Evolutionary conservation across 23 tunicate species (phyloP).

Genomic region (Halocynthia roretzi): DNA sequence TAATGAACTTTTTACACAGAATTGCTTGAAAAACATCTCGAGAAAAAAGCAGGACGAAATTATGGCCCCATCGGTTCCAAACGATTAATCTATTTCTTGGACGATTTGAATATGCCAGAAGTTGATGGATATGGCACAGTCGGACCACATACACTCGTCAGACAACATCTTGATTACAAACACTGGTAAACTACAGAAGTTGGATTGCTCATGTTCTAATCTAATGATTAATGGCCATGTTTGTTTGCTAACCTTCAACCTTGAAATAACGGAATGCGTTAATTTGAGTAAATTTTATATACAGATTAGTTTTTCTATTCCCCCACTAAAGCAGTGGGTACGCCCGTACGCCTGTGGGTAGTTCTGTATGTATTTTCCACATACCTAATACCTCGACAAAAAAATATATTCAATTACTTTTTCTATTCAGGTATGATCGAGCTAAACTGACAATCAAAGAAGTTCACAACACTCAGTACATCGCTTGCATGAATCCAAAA

Average conservation of each 20-base stretch:
- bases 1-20: conserved; percentile 16
- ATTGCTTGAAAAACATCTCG: conserved; percentile 75
- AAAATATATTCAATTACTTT: neutral
- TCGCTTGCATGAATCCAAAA: conserved; percentile 93
- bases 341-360: too few species aligned
- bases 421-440: conserved; percentile 73
- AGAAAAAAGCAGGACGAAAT: conserved; percentile 84
- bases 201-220: neutral
- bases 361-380: too few species aligned
- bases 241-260: neutral
- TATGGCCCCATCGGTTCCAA: conserved; percentile 86
- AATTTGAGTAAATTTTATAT: too few species aligned
- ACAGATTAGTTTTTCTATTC: too few species aligned
- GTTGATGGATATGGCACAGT: conserved; percentile 92
- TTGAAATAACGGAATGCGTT: neutral
- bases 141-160: conserved; percentile 77
- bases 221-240: neutral
- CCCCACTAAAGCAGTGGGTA: neutral
- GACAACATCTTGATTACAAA: conserved; percentile 86
- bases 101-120: conserved; percentile 88
- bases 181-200: conserved; percentile 63
- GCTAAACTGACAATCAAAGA: conserved; percentile 61
- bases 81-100: conserved; percentile 72
- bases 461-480: conserved; percentile 80
- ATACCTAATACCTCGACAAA: too few species aligned